phyloP scores from a whole-genome alignment of 2,113 vertebrate genomes.

The Thomomys bottae region DNA sequence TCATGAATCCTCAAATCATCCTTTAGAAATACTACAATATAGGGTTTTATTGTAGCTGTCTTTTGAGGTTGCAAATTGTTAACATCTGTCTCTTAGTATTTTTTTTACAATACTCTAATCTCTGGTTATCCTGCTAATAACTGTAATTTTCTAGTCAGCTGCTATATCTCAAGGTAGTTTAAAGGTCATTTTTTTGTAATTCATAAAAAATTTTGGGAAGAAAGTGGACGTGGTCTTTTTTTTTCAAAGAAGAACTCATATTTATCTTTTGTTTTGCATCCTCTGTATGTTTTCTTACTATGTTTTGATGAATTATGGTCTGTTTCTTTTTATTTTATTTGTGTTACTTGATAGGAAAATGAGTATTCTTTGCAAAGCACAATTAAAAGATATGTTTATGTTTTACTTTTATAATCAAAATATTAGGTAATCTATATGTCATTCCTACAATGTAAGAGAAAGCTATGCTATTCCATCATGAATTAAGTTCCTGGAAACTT shows the following conservation, averaged over 20 bases:
- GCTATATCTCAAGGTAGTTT: slow-evolving; percentile 89
- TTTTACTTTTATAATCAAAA: slow-evolving; percentile 19
- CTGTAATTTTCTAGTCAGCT: slow-evolving; percentile 89
- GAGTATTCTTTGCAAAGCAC: slow-evolving; percentile 41
- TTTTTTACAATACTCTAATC: slow-evolving; percentile 85
- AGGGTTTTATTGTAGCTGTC: slow-evolving; percentile 83
- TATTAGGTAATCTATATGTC: not conserved
- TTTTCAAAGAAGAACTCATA: slow-evolving; percentile 68
- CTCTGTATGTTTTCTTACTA: slow-evolving; percentile 61
- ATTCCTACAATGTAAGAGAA: slow-evolving; percentile 31
- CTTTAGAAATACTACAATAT: slow-evolving; percentile 77
- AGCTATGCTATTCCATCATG: not conserved
- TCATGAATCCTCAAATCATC: slow-evolving; percentile 60
- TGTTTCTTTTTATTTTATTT: slow-evolving; percentile 44
- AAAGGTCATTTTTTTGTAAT: slow-evolving; percentile 86
- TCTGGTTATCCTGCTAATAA: slow-evolving; percentile 87
- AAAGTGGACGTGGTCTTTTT: slow-evolving; percentile 76
- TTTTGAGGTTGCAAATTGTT: slow-evolving; percentile 86
- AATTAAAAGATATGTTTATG: slow-evolving; percentile 53
- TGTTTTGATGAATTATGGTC: slow-evolving; percentile 21
- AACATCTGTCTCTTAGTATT: slow-evolving; percentile 87
- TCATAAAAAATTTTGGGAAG: slow-evolving; percentile 69
- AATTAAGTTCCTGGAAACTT: not conserved
- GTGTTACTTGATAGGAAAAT: slow-evolving; percentile 9
- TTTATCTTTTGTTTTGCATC: slow-evolving; percentile 72